Base-by-base conservation (phyloP, 1,140 invertebrate genomes). In the Drosophila guanche region DNA sequence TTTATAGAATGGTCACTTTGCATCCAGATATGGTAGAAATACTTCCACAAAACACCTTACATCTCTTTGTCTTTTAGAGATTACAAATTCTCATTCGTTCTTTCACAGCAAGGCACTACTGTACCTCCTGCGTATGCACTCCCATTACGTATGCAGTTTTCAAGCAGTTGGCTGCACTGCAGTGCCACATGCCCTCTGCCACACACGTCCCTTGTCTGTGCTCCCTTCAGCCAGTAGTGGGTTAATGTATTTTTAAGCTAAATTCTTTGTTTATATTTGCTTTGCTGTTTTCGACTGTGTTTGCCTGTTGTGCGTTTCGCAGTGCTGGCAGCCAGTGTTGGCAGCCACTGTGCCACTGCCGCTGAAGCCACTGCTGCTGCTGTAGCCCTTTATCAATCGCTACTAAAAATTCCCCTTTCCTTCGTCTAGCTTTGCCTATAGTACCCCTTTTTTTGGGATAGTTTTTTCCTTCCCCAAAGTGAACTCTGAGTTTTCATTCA, bases 231-330 rank as follows among this genome's bases (percentile, higher is more conserved):
- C 27, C 46, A 41, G 65, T 59, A 70, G 47, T 79, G 75, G 78
- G 66, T 88, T 86, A 88, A 86, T 86, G 83, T 88, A 88, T 88
- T 88, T 88, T 88, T 88, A 88, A 88, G 83, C 83, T 88, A 88
- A 88, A 88, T 83, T 89, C 83, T 83, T 76, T 83, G 83, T 86
- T 86, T 86, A 86, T 88, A 88, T 88, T 88, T 88, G 75, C 75
- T 50, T 57, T 88, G 71, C 66, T 83, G 83, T 88, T 83, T 69
- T 76, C 65, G 71, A 57, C 52, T 66, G 73, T 76, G 57, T 70
- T 76, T 76, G 74, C 43, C 47, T 78, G 69, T 78, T 69, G 67
- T 70, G 48, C 58, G 65, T 71, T 63, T 37, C 33, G 47, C 77
- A 67, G 33, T 41, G 33, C 22, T 10, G 45, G 45, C 62, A 50